A percentile compares a stretch with the other conserved stretches of the same genome.
phyloP scores from a whole-genome alignment of 2,113 vertebrate species.

The mouse (Mus musculus) region GRCm39 chr10:32522001-32522500 shows the following conservation, averaged over 20 bases:
- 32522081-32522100: too few relatives aligned
- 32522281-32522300: not conserved
- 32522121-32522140: not conserved
- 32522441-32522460: not conserved
- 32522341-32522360: not conserved
- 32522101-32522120: too few relatives aligned
- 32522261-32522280: not conserved
- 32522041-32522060: not conserved
- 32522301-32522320: not conserved
- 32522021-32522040: constrained; percentile 41
- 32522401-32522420: not conserved
- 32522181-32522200: not conserved
- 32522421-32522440: not conserved
- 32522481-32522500: not conserved
- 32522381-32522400: not conserved
- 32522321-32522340: not conserved
- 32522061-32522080: too few relatives aligned
- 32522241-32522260: not conserved
- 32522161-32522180: not conserved
- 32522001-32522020: constrained; percentile 2
- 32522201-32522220: not conserved
- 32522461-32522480: not conserved
- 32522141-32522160: not conserved
- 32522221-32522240: not conserved
- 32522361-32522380: constrained; percentile 11